phyloP scores from a whole-genome alignment of 2,797 vertebrate species.

The Acanthiza pusilla region DNA sequence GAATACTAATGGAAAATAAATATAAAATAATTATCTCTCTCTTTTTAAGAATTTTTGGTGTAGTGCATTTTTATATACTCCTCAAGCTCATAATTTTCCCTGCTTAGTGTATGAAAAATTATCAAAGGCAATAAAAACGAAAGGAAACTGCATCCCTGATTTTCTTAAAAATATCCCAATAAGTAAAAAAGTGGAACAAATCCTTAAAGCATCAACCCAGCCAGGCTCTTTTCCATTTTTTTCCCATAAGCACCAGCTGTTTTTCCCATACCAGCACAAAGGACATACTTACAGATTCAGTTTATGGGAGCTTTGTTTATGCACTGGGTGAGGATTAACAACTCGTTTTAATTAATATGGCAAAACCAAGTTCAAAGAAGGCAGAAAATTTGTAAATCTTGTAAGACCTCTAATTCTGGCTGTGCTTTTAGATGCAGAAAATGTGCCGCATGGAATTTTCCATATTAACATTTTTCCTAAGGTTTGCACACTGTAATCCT shows the following conservation, averaged over 20 bases:
- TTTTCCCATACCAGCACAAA: neutral
- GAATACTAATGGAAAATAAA: neutral
- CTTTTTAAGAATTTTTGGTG: neutral
- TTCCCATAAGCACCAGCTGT: neutral
- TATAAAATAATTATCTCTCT: neutral
- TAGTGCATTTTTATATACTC: neutral
- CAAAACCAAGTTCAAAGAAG: slow-evolving; percentile 31
- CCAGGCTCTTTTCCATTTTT: neutral
- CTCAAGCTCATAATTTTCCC: neutral
- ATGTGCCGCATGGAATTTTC: neutral
- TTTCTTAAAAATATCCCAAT: neutral
- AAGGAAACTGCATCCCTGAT: neutral
- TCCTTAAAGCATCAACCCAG: neutral
- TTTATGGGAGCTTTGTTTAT: slow-evolving; percentile 23
- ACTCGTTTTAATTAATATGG: slow-evolving; percentile 34
- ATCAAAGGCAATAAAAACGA: neutral
- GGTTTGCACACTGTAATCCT: neutral
- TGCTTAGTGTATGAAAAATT: neutral
- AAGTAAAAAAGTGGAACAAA: slow-evolving; percentile 17
- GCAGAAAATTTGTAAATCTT: neutral
- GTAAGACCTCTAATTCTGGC: neutral
- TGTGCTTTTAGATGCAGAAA: neutral
- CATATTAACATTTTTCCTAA: neutral
- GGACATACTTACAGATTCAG: neutral
- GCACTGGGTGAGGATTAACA: neutral